Conservation (phyloP, 2,797 vertebrate species). For the Sebastes taczanowskii region DNA sequence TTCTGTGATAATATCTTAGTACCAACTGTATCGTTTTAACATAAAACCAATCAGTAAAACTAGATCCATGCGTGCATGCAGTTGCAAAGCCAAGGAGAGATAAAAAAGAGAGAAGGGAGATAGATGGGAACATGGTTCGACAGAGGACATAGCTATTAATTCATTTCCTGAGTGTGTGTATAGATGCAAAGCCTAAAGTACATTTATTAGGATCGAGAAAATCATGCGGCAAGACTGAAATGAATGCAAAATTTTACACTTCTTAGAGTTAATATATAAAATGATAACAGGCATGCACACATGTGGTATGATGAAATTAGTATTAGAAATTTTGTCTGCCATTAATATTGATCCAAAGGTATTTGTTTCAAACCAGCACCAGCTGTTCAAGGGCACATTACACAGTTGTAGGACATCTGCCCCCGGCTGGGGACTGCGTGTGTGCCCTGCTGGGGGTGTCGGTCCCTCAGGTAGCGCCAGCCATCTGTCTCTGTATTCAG, state of each 20-base stretch:
- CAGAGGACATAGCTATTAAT: not conserved
- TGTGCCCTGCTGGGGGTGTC: not conserved
- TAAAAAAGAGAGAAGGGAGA: not conserved
- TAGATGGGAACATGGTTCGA: not conserved
- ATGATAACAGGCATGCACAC: not conserved
- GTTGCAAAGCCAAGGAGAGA: not conserved
- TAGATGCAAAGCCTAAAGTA: not conserved
- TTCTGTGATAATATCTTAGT: not conserved
- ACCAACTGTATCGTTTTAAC: not conserved
- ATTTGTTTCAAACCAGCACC: constrained; percentile 21
- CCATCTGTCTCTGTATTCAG: constrained; percentile 50
- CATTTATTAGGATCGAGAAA: not conserved
- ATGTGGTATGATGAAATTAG: not conserved
- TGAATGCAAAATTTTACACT: not conserved
- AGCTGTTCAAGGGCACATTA: constrained; percentile 41
- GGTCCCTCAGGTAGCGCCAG: constrained; percentile 46
- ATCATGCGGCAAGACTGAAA: not conserved
- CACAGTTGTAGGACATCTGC: constrained; percentile 32
- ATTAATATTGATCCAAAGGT: constrained; percentile 29
- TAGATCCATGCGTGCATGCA: not conserved
- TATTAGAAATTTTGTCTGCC: not conserved
- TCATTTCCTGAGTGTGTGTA: constrained; percentile 5
- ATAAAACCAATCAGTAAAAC: constrained; percentile 6
- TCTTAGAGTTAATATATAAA: not conserved
- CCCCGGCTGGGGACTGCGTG: constrained; percentile 6